Evolutionary conservation across 1,140 invertebrate species (phyloP).

Genomic region (Ruditapes philippinarum): DNA sequence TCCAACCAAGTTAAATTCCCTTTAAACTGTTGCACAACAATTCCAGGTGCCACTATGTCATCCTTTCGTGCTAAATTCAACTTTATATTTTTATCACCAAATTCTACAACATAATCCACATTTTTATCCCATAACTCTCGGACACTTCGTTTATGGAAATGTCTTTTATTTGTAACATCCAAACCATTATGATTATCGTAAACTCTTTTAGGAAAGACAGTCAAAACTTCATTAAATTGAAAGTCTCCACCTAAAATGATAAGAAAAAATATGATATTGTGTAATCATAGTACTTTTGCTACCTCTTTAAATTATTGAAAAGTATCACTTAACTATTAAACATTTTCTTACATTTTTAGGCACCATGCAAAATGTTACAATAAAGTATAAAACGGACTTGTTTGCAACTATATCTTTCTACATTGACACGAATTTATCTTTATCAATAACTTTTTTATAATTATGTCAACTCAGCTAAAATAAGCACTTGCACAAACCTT

Average conservation of each 20-base stretch:
- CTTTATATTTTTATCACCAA: constrained; percentile 50
- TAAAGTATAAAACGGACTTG: no score
- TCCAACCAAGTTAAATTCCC: constrained; percentile 59
- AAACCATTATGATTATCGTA: not conserved
- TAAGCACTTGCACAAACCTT: constrained; percentile 45
- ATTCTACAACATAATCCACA: constrained; percentile 59
- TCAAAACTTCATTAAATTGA: constrained; percentile 40
- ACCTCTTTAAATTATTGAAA: not conserved
- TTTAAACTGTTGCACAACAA: constrained; percentile 60
- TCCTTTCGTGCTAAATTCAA: constrained; percentile 48
- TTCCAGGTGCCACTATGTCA: constrained; percentile 32
- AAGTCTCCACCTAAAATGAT: constrained; percentile 27
- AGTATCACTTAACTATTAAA: no score
- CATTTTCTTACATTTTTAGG: no score
- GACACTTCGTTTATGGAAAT: constrained; percentile 63
- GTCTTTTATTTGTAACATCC: constrained; percentile 1
- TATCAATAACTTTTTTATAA: not conserved
- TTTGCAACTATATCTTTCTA: not conserved
- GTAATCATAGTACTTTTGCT: not conserved
- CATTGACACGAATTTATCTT: no score
- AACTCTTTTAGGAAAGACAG: constrained; percentile 54
- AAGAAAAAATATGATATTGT: not conserved
- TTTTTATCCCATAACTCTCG: constrained; percentile 48
- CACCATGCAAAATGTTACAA: no score
- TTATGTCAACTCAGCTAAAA: constrained; percentile 34